Percentiles rank a stretch among this genome's conserved stretches.
These are phyloP conservation scores for Rhaphigaster nebulosa DNA, from an alignment of 2,888 invertebrate genomes.

Conservation along the genomic window DNA sequence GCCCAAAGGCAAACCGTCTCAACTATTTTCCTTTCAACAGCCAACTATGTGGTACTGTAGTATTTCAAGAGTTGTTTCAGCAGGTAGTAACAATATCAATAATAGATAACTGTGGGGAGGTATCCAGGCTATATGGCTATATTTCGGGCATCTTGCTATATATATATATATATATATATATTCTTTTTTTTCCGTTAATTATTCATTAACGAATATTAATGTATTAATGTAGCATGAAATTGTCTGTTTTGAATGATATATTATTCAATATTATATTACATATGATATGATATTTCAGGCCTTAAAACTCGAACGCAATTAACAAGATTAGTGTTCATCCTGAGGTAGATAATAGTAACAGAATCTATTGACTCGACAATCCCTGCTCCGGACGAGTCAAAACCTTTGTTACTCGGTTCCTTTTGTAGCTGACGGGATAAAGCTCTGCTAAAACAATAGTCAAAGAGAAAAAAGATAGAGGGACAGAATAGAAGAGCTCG, in stretches of 20 bases:
- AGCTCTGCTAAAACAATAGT: conserved; percentile 36
- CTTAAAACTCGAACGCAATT: not conserved
- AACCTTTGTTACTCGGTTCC: conserved; percentile 16
- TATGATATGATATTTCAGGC: not conserved
- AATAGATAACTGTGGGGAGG: too few species aligned
- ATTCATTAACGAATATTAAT: not conserved
- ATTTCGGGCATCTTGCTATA: too few species aligned
- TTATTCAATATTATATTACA: not conserved
- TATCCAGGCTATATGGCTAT: too few species aligned
- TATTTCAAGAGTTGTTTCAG: too few species aligned
- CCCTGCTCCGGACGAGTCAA: not conserved
- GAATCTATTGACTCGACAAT: conserved; percentile 20
- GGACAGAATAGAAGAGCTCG: not conserved
- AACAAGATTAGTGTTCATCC: conserved; percentile 12
- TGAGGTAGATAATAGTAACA: conserved; percentile 19
- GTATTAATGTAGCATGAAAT: not conserved
- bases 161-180: too few species aligned
- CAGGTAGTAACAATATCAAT: too few species aligned
- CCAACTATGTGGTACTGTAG: too few species aligned
- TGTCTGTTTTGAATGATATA: not conserved
- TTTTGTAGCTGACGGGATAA: not conserved
- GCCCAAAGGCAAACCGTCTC: too few species aligned
- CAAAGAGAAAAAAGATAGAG: conserved; percentile 21
- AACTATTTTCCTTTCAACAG: too few species aligned
- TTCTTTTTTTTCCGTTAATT: too few species aligned